phyloP scores from a whole-genome alignment of 2,888 invertebrate genomes.

The Thereva nobilitata region DNA sequence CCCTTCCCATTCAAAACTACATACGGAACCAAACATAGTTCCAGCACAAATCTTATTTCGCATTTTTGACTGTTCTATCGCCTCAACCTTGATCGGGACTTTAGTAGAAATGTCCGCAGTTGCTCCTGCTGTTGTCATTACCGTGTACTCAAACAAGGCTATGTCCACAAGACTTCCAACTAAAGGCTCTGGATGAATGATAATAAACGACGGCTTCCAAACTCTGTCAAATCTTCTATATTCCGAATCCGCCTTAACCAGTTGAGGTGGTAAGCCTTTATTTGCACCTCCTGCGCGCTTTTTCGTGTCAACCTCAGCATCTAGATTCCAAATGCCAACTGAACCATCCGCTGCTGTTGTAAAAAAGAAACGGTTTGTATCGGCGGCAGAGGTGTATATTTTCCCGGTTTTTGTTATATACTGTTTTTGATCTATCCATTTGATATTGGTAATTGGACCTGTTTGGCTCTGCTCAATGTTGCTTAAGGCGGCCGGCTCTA shows the following conservation, averaged over 20 bases:
- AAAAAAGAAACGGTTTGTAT: slow-evolving; percentile 65
- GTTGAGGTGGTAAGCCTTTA: slow-evolving; percentile 62
- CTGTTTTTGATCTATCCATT: slow-evolving; percentile 70
- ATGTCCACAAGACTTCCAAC: slow-evolving; percentile 52
- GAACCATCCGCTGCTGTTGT: slow-evolving; percentile 70
- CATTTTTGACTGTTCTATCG: slow-evolving; percentile 27
- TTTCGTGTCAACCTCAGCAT: slow-evolving; percentile 47
- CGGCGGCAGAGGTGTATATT: slow-evolving; percentile 54
- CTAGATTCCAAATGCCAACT: slow-evolving; percentile 73
- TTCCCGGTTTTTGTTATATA: slow-evolving; percentile 65
- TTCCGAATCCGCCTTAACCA: slow-evolving; percentile 65
- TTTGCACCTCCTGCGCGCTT: slow-evolving; percentile 40
- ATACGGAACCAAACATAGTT: slow-evolving; percentile 52
- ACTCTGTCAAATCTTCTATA: slow-evolving; percentile 65
- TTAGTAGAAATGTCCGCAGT: slow-evolving; percentile 34
- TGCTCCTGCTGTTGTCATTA: not conserved
- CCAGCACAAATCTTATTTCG: slow-evolving; percentile 53
- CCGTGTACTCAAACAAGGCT: slow-evolving; percentile 46
- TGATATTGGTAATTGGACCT: slow-evolving; percentile 66
- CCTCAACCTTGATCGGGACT: slow-evolving; percentile 45
- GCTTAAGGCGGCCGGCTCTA: slow-evolving; percentile 66
- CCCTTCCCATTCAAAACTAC: slow-evolving; percentile 66
- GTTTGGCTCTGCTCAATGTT: slow-evolving; percentile 67
- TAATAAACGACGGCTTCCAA: slow-evolving; percentile 66
- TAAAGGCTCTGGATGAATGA: slow-evolving; percentile 60